A percentile compares a stretch with the other conserved stretches of the same genome.
These are phyloP conservation scores for Schmidtea mediterranea DNA, from an alignment of 1,140 invertebrate species.

Conservation along the genomic window DNA sequence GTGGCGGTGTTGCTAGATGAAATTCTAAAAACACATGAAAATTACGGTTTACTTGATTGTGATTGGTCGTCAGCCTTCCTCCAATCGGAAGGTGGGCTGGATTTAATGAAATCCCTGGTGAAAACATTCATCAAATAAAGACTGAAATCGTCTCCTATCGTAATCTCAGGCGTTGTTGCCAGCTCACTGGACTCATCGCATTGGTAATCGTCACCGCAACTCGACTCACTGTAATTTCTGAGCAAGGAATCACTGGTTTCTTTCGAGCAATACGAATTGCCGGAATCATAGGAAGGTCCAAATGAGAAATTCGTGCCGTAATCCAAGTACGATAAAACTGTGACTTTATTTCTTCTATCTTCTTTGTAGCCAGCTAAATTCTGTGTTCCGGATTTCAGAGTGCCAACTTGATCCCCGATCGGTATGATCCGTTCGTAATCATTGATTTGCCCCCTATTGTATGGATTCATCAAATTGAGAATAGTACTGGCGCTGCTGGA, in stretches of 20 bases:
- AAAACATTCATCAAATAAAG: neutral
- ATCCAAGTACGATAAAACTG: neutral
- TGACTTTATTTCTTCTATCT: neutral
- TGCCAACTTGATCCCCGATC: neutral
- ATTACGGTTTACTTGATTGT: too few relatives aligned
- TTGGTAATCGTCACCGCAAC: neutral
- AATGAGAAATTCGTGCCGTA: conserved; percentile 2
- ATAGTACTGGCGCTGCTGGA: too few relatives aligned
- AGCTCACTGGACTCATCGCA: neutral
- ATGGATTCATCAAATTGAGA: neutral
- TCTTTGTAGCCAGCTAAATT: neutral
- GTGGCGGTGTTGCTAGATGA: too few relatives aligned
- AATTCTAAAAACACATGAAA: too few relatives aligned
- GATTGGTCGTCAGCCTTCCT: too few relatives aligned
- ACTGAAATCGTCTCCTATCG: neutral
- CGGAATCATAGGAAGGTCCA: conserved; percentile 1
- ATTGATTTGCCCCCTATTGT: neutral
- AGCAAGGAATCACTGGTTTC: neutral
- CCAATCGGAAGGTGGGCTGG: too few relatives aligned
- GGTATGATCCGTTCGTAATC: neutral
- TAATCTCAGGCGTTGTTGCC: neutral
- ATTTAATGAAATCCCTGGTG: neutral
- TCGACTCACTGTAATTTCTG: neutral
- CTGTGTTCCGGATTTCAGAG: neutral
- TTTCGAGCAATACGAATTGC: neutral